A percentile compares a stretch with the other conserved stretches of the same genome.
These are phyloP conservation scores for Silurus lanzhouensis DNA, from an alignment of 2,797 vertebrate genomes.

Conservation along the genomic window DNA sequence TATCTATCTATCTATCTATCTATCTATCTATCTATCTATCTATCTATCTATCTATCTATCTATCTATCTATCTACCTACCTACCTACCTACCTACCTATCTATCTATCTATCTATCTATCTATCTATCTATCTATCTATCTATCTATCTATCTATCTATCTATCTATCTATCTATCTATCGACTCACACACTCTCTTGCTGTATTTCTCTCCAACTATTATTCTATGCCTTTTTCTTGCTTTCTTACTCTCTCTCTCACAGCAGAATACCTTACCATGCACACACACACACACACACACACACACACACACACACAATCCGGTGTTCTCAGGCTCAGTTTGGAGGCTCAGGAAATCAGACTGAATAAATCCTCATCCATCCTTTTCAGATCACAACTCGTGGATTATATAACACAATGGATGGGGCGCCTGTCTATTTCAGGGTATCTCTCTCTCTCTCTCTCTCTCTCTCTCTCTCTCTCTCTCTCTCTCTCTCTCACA, in stretches of 20 bases:
- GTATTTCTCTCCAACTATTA: not conserved
- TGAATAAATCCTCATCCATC: constrained; percentile 5
- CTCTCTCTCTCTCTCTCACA: not conserved
- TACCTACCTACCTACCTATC: not conserved
- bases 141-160: no score
- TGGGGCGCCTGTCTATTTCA: constrained; percentile 3
- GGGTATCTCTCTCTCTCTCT: not conserved
- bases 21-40: not conserved
- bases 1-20: constrained; percentile 3
- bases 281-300: not conserved
- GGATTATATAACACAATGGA: constrained; percentile 20
- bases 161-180: no score
- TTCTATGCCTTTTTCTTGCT: not conserved
- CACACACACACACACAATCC: not conserved
- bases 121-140: no score
- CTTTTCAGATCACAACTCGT: not conserved
- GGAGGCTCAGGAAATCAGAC: constrained; percentile 2
- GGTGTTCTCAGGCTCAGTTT: not conserved
- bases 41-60: not conserved
- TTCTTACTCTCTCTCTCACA: not conserved
- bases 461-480: no score
- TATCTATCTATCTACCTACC: constrained; percentile 2
- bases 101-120: not conserved
- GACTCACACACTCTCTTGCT: not conserved
- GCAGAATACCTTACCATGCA: not conserved